A percentile compares a stretch with the other conserved stretches of the same genome.
phyloP scores from a whole-genome alignment of 2,888 invertebrate species.

The Pelosia muscerda region DNA sequence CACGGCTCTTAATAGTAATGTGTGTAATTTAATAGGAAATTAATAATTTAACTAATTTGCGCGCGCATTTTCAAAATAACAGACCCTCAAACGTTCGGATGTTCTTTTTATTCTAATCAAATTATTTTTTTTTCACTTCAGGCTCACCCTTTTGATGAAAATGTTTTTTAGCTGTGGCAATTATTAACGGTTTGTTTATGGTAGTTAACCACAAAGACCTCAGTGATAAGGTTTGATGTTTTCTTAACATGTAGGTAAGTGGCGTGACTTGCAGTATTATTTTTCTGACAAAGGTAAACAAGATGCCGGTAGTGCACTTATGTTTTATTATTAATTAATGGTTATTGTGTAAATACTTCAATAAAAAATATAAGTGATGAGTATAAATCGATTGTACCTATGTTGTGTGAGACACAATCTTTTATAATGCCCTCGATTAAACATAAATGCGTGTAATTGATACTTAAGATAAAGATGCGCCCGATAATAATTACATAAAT shows the following conservation, averaged over 20 bases:
- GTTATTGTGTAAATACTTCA: constrained; percentile 24
- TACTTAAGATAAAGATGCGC: constrained; percentile 17
- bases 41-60: constrained; percentile 71
- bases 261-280: constrained; percentile 52
- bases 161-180: constrained; percentile 25
- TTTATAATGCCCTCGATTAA: constrained; percentile 11
- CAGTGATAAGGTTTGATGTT: constrained; percentile 48
- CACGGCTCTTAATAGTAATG: constrained; percentile 73
- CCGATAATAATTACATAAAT: constrained; percentile 18
- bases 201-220: constrained; percentile 38
- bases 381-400: too few relatives aligned
- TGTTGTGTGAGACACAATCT: constrained; percentile 10
- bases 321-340: constrained; percentile 27
- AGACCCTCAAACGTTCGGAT: constrained; percentile 61
- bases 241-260: constrained; percentile 50
- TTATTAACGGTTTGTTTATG: constrained; percentile 48
- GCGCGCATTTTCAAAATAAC: constrained; percentile 65
- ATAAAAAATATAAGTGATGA: neutral
- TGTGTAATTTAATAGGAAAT: constrained; percentile 76
- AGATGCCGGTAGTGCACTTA: constrained; percentile 28
- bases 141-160: constrained; percentile 22
- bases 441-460: constrained; percentile 7
- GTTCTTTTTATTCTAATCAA: constrained; percentile 46
- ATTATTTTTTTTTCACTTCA: constrained; percentile 57
- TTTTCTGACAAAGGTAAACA: constrained; percentile 34